phyloP scores from a whole-genome alignment of 2,888 invertebrate genomes.

The Heteropelma amictum region DNA sequence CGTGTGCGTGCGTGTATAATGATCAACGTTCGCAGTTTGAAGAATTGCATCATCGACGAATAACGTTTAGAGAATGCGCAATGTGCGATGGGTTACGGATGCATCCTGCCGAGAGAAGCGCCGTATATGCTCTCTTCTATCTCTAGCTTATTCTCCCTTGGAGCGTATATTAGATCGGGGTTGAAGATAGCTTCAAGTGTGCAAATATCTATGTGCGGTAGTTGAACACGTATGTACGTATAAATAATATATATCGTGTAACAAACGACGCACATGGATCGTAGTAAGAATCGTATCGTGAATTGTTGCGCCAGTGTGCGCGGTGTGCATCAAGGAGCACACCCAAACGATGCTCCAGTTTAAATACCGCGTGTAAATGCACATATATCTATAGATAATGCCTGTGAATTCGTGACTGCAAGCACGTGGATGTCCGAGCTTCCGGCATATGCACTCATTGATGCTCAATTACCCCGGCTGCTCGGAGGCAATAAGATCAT shows the following conservation, averaged over 20 bases:
- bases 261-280: too few relatives aligned
- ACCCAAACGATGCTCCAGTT: slow-evolving; percentile 41
- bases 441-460: slow-evolving; percentile 48
- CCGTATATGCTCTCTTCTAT: slow-evolving; percentile 20
- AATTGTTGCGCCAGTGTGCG: slow-evolving; percentile 18
- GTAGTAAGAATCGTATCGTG: slow-evolving; percentile 1
- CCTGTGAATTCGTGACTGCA: neutral
- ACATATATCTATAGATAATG: neutral
- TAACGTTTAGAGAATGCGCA: slow-evolving; percentile 36
- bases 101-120: slow-evolving; percentile 46
- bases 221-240: too few relatives aligned
- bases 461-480: slow-evolving; percentile 45
- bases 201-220: too few relatives aligned
- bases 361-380: slow-evolving; percentile 1
- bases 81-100: slow-evolving; percentile 36
- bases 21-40: slow-evolving; percentile 19
- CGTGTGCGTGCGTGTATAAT: too few relatives aligned
- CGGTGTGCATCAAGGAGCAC: slow-evolving; percentile 8
- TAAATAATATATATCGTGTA: neutral
- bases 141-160: neutral
- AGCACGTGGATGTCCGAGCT: slow-evolving; percentile 20
- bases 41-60: slow-evolving; percentile 48
- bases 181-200: slow-evolving; percentile 48
- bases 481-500: slow-evolving; percentile 21
- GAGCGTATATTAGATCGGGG: slow-evolving; percentile 35